Conservation (phyloP, 2,797 vertebrate species). For the Cetoscarus ocellatus region DNA sequence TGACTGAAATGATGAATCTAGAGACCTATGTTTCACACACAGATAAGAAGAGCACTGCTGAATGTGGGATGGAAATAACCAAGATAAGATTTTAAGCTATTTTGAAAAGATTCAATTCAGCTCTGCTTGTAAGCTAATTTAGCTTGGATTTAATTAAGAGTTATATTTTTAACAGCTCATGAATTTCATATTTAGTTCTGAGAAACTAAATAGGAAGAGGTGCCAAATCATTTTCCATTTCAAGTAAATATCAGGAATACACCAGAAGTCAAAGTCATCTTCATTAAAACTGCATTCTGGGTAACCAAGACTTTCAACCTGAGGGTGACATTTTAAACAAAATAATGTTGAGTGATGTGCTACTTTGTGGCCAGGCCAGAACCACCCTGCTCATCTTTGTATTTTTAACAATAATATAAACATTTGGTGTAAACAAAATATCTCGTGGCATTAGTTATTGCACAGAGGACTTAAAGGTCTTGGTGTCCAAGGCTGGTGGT, state of each 20-base stretch:
- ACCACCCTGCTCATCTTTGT: constrained; percentile 2
- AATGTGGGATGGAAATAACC: no score
- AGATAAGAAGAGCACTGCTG: neutral
- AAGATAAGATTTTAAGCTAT: neutral
- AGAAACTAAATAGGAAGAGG: neutral
- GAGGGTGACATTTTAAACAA: neutral
- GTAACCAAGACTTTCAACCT: neutral
- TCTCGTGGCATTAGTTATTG: constrained; percentile 1
- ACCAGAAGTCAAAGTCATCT: neutral
- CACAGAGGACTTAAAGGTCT: neutral
- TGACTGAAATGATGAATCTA: no score
- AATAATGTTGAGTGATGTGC: constrained; percentile 5
- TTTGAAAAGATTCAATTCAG: neutral
- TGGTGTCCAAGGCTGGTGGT: neutral
- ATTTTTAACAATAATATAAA: constrained; percentile 17
- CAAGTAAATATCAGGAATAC: neutral
- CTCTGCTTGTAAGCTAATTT: neutral
- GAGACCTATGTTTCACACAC: no score
- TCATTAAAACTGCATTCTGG: neutral
- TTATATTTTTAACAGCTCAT: neutral
- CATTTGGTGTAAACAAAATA: constrained; percentile 15
- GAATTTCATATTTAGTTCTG: neutral
- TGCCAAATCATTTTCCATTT: neutral
- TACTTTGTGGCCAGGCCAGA: constrained; percentile 4
- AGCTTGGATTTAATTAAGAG: neutral